Conservation (phyloP, 2,797 vertebrate genomes). For the Mallotus villosus region DNA sequence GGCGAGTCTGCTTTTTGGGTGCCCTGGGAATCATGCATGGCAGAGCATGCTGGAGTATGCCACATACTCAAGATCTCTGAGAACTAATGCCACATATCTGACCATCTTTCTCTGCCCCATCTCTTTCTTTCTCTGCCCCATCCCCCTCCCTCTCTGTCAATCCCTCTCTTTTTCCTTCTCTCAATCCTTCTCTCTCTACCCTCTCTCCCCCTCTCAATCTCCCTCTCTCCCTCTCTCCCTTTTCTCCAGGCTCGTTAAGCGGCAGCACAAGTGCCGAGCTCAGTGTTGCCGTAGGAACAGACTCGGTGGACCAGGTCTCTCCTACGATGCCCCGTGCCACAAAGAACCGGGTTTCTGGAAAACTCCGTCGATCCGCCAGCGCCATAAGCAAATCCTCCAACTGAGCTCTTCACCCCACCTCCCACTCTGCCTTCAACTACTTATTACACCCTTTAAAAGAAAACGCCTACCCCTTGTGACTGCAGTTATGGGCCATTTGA, state of each 20-base stretch:
- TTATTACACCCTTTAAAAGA: constrained; percentile 6
- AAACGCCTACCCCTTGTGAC: constrained; percentile 38
- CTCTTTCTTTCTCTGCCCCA: background rate
- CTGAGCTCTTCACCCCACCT: constrained; percentile 53
- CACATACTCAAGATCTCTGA: background rate
- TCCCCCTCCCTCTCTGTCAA: background rate
- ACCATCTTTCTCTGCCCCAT: background rate
- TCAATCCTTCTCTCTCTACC: background rate
- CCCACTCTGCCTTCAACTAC: constrained; percentile 28
- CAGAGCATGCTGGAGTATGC: constrained; percentile 48
- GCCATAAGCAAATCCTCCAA: constrained; percentile 81
- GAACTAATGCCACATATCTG: constrained; percentile 1
- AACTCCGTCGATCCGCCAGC: constrained; percentile 76
- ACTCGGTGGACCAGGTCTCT: constrained; percentile 69
- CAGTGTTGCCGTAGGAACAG: constrained; percentile 37
- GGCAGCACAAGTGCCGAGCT: constrained; percentile 75
- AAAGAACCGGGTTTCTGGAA: constrained; percentile 75
- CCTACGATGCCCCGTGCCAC: constrained; percentile 72
- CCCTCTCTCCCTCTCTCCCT: constrained; percentile 19
- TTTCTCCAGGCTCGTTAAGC: constrained; percentile 80
- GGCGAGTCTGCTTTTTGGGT: constrained; percentile 28
- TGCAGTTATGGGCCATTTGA: constrained; percentile 47
- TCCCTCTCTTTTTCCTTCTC: constrained; percentile 3
- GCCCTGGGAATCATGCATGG: constrained; percentile 60
- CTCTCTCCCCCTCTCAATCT: constrained; percentile 24